Evolutionary conservation across 2,113 vertebrate species (phyloP).

Genomic region (Cavia porcellus): DNA sequence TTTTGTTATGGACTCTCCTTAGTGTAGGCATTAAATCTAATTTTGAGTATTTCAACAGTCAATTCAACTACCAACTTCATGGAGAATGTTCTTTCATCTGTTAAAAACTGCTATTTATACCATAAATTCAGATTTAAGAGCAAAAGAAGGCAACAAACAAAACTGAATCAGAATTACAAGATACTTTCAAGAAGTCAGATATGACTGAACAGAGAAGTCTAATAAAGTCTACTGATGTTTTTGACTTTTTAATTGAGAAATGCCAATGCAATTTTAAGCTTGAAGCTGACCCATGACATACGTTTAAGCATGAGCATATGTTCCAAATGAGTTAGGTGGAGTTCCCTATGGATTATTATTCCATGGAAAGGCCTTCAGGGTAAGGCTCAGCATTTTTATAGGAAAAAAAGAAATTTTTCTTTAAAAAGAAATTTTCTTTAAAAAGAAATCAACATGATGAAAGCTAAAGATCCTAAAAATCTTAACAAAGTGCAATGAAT

Average conservation of each 20-base stretch:
- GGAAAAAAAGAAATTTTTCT: not conserved
- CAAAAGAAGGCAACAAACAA: not conserved
- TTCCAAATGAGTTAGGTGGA: constrained; percentile 29
- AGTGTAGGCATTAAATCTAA: constrained; percentile 1
- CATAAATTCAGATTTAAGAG: constrained; percentile 5
- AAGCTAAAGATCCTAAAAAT: constrained; percentile 53
- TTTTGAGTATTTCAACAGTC: not conserved
- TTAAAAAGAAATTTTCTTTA: not conserved
- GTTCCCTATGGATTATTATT: constrained; percentile 22
- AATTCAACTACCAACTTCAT: not conserved
- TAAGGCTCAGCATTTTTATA: constrained; percentile 34
- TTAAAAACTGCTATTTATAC: not conserved
- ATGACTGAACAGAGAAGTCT: constrained; percentile 24
- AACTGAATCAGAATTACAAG: not conserved
- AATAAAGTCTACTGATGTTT: not conserved
- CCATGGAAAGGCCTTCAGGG: not conserved
- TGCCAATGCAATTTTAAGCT: constrained; percentile 6
- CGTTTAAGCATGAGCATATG: not conserved
- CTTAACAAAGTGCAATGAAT: not conserved
- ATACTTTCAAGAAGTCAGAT: not conserved
- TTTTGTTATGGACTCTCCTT: not conserved
- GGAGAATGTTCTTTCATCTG: not conserved
- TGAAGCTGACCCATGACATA: constrained; percentile 47
- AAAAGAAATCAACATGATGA: not conserved
- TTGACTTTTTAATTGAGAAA: constrained; percentile 59